Percentiles rank a stretch among this genome's conserved stretches.
Conservation (phyloP, 1,140 invertebrate species). For the Drosophila virilis region DNA sequence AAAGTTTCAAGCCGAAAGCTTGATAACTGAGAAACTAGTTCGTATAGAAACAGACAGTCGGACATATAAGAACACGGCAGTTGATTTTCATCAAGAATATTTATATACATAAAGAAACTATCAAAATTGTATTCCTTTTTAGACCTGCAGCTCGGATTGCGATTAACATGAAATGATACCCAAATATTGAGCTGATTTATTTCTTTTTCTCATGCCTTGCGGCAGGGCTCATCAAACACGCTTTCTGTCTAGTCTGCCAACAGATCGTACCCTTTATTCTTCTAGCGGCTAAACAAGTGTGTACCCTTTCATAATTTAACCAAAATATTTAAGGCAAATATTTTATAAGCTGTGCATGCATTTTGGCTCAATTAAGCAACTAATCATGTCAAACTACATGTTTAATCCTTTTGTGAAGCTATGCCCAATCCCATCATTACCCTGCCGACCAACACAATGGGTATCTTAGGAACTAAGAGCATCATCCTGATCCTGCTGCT, state of each 20-base stretch:
- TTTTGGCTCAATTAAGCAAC: constrained; percentile 77
- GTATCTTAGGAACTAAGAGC: constrained; percentile 3
- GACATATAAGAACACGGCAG: no score
- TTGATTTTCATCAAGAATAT: no score
- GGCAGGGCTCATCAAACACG: constrained; percentile 8
- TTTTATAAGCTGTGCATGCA: constrained; percentile 75
- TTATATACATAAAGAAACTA: no score
- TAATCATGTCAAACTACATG: constrained; percentile 69
- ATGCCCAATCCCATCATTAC: constrained; percentile 38
- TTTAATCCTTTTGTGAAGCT: constrained; percentile 62
- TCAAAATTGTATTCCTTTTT: no score
- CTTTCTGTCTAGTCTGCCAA: background rate
- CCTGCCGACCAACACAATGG: constrained; percentile 35
- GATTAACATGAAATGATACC: background rate
- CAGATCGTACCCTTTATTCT: background rate
- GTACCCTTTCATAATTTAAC: constrained; percentile 72
- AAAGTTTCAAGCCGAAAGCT: no score
- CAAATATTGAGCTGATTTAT: background rate
- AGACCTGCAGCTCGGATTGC: background rate
- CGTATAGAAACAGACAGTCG: no score
- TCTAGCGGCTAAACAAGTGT: constrained; percentile 17
- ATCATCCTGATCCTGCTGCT: constrained; percentile 25
- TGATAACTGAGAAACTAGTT: no score
- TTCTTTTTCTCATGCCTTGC: background rate
- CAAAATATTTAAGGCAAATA: constrained; percentile 81